phyloP scores from a whole-genome alignment of 2,888 invertebrate species.

The Spodoptera littoralis region DNA sequence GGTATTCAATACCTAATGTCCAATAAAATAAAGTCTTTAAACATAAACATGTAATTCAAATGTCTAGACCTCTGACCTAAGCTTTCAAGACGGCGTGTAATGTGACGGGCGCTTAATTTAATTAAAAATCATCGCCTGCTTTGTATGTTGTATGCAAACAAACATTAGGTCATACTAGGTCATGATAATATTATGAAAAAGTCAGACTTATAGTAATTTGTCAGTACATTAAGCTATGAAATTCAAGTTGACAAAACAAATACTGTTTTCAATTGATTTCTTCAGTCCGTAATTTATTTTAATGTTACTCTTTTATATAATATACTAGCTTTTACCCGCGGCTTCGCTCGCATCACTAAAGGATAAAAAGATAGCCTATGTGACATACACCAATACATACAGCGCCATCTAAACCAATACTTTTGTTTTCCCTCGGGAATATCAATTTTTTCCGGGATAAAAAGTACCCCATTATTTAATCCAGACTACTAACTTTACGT shows the following conservation, averaged over 20 bases:
- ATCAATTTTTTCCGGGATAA: too few species aligned
- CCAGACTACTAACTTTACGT: too few species aligned
- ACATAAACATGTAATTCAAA: slow-evolving; percentile 15
- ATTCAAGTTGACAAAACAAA: not conserved
- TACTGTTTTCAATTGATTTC: too few species aligned
- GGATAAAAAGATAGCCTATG: too few species aligned
- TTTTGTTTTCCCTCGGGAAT: too few species aligned
- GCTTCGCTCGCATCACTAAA: too few species aligned
- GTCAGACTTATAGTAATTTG: not conserved
- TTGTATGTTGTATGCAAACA: not conserved
- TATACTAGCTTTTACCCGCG: too few species aligned
- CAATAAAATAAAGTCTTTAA: slow-evolving; percentile 8
- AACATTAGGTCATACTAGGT: slow-evolving; percentile 1
- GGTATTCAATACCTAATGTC: not conserved
- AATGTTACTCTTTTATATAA: too few species aligned
- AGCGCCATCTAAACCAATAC: too few species aligned
- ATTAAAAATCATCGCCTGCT: slow-evolving; percentile 6
- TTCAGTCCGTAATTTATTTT: too few species aligned
- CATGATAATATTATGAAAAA: not conserved
- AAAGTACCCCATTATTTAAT: too few species aligned
- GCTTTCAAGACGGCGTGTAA: slow-evolving; percentile 27
- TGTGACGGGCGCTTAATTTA: slow-evolving; percentile 32
- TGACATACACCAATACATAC: too few species aligned
- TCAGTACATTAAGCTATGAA: not conserved
- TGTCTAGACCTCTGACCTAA: slow-evolving; percentile 28